Evolutionary conservation across 1,140 invertebrate genomes (phyloP), one percentile per base, ranked within the genome.

Genomic region (Drosophila lacteicornis): DNA sequence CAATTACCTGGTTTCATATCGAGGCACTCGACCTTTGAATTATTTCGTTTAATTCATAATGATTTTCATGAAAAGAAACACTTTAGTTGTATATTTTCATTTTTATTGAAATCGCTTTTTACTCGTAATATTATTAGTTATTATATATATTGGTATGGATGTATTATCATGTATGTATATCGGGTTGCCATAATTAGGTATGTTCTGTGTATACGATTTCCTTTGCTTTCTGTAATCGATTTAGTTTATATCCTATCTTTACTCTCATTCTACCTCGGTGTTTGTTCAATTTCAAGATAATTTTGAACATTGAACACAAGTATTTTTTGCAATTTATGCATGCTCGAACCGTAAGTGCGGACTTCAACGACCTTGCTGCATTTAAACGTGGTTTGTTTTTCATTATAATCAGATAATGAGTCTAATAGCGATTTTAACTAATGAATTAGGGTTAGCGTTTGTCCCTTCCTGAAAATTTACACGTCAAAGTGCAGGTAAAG

Each of bases 61-160:
- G 2, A 8, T 17, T 15, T 13, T 13, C 22, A 43, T 56, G 2
- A 19, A 75, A 43, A 50, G 53, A 55, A 50, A n/a, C 22, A 51
- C 17, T 1, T 6, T 13, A 60, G 56, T 79, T 82, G 80, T 88
- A 65, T 62, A 68, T 80, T 90, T 87, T 82, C 82, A 70, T 71
- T 88, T 88, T 88, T 88, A 88, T 88, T 88, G 85, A 88, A 88
- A 88, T 88, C 84, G 84, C 84, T 88, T 88, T 82, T 87, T 88
- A 90, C 87, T 88, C 69, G 85, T 88, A 88, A 88, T 88, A 90
- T 80, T 88, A 87, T 88, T 84, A 84, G 80, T 77, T 90, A 86
- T 84, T 77, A 84, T 86, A 87, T 87, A 80, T 87, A 82, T 79
- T 79, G 77, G 78, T 79, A 71, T 79, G 55, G 67, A 79, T 79